phyloP scores from a whole-genome alignment of 1,140 invertebrate genomes.

The Chymomyza costata region DNA sequence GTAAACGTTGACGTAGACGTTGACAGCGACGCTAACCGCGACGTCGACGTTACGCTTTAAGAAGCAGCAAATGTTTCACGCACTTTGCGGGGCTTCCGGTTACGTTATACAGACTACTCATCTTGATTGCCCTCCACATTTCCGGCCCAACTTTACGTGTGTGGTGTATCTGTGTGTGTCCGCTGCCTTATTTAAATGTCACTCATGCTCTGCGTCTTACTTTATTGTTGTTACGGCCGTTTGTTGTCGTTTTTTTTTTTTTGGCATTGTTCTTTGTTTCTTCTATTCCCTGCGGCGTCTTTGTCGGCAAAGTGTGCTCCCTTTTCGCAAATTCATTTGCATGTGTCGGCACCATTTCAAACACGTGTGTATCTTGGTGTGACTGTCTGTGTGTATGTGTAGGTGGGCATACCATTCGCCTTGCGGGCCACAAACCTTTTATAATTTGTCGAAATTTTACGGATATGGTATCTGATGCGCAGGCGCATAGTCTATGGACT shows the following conservation, averaged over 20 bases:
- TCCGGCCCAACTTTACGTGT: constrained; percentile 25
- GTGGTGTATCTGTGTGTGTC: constrained; percentile 18
- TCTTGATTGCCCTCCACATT: constrained; percentile 33
- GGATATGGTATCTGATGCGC: too few species aligned
- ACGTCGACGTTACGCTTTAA: too few species aligned
- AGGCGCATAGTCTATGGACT: too few species aligned
- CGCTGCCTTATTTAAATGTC: constrained; percentile 45
- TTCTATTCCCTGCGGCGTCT: constrained; percentile 34
- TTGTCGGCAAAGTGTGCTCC: constrained; percentile 32
- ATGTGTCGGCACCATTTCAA: too few species aligned
- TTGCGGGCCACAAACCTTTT: background rate
- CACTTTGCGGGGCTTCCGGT: constrained; percentile 3
- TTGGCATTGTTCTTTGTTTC: constrained; percentile 13
- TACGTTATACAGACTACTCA: constrained; percentile 7
- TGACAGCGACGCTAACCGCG: too few species aligned
- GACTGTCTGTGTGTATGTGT: background rate
- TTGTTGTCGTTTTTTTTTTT: background rate
- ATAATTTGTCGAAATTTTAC: too few species aligned
- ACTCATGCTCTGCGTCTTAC: constrained; percentile 48
- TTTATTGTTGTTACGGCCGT: constrained; percentile 18
- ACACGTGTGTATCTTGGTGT: too few species aligned
- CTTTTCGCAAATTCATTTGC: constrained; percentile 13
- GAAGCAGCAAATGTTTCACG: constrained; percentile 1
- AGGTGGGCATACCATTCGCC: background rate
- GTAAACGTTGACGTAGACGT: too few species aligned